phyloP scores from a whole-genome alignment of 2,797 vertebrate genomes.

The Enteromius argenteus region DNA sequence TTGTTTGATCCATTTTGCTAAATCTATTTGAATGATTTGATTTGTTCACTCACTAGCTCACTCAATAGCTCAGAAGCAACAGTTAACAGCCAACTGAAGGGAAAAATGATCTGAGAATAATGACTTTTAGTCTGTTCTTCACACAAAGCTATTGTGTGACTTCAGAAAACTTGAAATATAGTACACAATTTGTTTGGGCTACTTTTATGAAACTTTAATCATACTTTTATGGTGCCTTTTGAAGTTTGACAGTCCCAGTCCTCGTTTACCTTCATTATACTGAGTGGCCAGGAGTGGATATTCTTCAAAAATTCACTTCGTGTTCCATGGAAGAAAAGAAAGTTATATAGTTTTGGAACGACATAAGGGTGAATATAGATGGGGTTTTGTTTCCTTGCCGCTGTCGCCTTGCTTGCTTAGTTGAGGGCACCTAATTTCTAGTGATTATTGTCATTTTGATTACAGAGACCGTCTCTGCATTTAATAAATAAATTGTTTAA shows the following conservation, averaged over 20 bases:
- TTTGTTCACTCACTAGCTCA: background rate
- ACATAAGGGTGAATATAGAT: background rate
- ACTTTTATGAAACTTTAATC: conserved; percentile 3
- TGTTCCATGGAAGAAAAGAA: conserved; percentile 9
- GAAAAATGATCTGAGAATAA: background rate
- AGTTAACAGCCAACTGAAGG: background rate
- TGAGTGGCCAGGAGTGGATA: conserved; percentile 6
- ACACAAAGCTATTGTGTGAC: conserved; percentile 1
- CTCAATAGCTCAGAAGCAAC: background rate
- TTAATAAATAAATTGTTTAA: too few species aligned
- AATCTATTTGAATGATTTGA: background rate
- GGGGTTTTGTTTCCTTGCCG: too few species aligned
- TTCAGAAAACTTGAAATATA: background rate
- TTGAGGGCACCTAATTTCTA: too few species aligned
- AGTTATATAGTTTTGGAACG: background rate
- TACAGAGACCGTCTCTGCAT: too few species aligned
- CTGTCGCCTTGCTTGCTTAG: too few species aligned
- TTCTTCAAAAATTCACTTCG: conserved; percentile 18
- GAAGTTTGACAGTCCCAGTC: background rate
- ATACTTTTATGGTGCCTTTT: conserved; percentile 14
- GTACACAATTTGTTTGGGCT: background rate
- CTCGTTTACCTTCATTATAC: conserved; percentile 2
- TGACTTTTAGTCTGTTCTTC: background rate
- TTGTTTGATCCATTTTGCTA: background rate
- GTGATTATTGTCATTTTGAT: too few species aligned